These are phyloP conservation scores for Hirtodrosophila histrioides DNA, from an alignment of 2,888 invertebrate species.

Conservation along the genomic window DNA sequence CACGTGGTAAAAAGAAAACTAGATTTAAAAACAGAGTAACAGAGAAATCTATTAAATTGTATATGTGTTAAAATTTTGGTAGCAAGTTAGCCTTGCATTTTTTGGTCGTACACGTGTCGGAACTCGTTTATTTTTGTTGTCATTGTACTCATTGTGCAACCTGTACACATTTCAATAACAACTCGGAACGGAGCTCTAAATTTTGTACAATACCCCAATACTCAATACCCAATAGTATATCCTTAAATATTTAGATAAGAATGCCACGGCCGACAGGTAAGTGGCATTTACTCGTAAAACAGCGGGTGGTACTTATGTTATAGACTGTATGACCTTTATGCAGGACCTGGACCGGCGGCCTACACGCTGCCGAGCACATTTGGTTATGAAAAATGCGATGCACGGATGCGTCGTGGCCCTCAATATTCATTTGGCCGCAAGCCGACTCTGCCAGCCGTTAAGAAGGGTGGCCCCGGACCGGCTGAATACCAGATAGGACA, in stretches of 20 bases:
- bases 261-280: constrained; percentile 39
- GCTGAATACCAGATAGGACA: constrained; percentile 61
- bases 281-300: too few species aligned
- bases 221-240: background rate
- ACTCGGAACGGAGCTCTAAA: constrained; percentile 28
- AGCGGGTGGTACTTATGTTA: too few species aligned
- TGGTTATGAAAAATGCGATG: constrained; percentile 42
- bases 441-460: constrained; percentile 7
- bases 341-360: constrained; percentile 66
- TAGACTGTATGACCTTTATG: too few species aligned
- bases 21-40: too few species aligned
- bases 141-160: background rate
- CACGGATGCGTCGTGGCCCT: constrained; percentile 41
- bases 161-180: constrained; percentile 26
- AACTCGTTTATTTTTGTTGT: background rate
- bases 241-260: background rate
- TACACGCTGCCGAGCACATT: constrained; percentile 59
- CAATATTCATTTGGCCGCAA: constrained; percentile 53
- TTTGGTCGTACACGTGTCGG: background rate
- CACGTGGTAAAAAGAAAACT: too few species aligned
- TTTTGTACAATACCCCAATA: constrained; percentile 3
- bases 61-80: background rate
- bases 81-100: constrained; percentile 8
- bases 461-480: constrained; percentile 56
- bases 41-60: too few species aligned